Evolutionary conservation across 92 coral and sea anemone genomes (phyloP).

Genomic region (Palythoa caribaeorum): DNA sequence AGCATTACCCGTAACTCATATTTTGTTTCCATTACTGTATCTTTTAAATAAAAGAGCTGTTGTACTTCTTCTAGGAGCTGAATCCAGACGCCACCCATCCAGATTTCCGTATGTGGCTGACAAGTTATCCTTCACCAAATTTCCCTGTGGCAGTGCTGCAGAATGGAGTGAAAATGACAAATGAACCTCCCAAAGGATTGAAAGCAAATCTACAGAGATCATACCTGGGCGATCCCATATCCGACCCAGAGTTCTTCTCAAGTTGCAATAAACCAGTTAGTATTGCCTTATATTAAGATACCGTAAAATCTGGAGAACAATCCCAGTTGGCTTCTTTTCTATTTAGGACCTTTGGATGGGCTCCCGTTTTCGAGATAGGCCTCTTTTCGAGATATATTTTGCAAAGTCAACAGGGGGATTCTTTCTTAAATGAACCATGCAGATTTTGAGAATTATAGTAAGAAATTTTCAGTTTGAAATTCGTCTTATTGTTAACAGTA

Average conservation of each 20-base stretch:
- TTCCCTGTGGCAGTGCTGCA: conserved; percentile 99
- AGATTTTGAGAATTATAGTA: too few relatives aligned
- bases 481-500: too few relatives aligned
- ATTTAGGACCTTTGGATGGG: too few relatives aligned
- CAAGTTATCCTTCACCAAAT: conserved; percentile 99
- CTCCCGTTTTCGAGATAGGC: too few relatives aligned
- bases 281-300: not conserved
- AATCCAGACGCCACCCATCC: conserved; percentile 99
- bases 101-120: conserved; percentile 98
- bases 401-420: too few relatives aligned
- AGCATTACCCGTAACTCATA: too few relatives aligned
- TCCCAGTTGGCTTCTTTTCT: too few relatives aligned
- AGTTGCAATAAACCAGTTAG: conserved; percentile 87
- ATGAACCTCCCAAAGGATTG: conserved; percentile 98
- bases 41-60: not conserved
- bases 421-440: too few relatives aligned
- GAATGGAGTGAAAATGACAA: conserved; percentile 99
- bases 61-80: conserved; percentile 69
- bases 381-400: too few relatives aligned
- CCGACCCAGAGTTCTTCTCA: conserved; percentile 98
- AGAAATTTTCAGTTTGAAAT: too few relatives aligned
- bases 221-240: conserved; percentile 97
- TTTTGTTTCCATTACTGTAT: too few relatives aligned
- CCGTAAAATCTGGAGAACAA: not conserved
- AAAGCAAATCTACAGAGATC: conserved; percentile 92